phyloP scores from a whole-genome alignment of 2,797 vertebrate species.

The Poeciliopsis presidionis region DNA sequence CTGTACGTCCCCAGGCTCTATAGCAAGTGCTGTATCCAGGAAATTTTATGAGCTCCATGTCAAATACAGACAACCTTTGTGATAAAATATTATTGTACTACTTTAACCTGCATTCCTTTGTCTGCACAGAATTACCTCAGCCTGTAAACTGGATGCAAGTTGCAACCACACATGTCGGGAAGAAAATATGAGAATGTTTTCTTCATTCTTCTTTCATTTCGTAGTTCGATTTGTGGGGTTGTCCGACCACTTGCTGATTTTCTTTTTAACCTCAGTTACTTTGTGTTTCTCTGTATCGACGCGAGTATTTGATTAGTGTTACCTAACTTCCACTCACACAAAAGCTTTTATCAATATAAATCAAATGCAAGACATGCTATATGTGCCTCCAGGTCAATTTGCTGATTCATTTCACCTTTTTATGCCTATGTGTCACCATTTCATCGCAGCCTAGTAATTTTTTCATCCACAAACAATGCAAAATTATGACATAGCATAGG shows the following conservation, averaged over 20 bases:
- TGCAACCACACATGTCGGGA: conserved; percentile 2
- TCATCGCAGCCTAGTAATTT: not conserved
- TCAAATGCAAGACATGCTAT: not conserved
- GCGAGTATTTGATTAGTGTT: not conserved
- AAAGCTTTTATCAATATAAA: not conserved
- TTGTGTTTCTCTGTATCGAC: not conserved
- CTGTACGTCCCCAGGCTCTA: not conserved
- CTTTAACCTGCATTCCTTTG: conserved; percentile 31
- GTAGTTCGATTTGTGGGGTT: not conserved
- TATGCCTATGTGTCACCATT: not conserved
- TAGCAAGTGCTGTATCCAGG: not conserved
- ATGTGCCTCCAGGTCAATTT: no score
- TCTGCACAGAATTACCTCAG: conserved; percentile 47
- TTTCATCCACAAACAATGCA: not conserved
- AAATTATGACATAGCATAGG: not conserved
- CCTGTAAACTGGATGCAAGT: conserved; percentile 1
- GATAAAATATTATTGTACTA: conserved; percentile 59
- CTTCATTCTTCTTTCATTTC: not conserved
- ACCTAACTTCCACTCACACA: not conserved
- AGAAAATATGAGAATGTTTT: not conserved
- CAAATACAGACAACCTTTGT: conserved; percentile 64
- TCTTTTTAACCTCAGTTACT: not conserved
- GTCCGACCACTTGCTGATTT: not conserved
- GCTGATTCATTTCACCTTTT: not conserved
- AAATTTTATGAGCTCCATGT: not conserved